Conservation (phyloP, 2,888 invertebrate species). For the Aleiodes leptofemur region DNA sequence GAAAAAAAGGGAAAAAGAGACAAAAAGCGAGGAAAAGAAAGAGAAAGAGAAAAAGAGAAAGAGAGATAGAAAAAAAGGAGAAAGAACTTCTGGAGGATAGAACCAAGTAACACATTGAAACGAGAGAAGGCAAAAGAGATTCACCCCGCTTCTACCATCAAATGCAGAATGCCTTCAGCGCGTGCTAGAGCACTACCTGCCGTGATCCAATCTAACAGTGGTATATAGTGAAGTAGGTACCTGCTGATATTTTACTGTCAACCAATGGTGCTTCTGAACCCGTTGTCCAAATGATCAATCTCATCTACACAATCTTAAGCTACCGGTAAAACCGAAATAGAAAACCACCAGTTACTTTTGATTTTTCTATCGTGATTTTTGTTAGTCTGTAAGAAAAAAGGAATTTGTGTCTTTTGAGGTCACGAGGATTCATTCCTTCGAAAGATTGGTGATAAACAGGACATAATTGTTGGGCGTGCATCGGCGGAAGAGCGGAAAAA, state of each 20-base stretch:
- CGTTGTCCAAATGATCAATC: slow-evolving; percentile 70
- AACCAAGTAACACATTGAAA: neutral
- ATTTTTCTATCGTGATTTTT: slow-evolving; percentile 7
- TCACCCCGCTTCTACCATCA: slow-evolving; percentile 29
- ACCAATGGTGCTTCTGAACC: slow-evolving; percentile 70
- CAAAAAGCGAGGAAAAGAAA: neutral
- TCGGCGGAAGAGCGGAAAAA: too few species aligned
- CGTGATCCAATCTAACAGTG: slow-evolving; percentile 63
- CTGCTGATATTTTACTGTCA: slow-evolving; percentile 75
- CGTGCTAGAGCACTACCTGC: slow-evolving; percentile 51
- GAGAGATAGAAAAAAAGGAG: slow-evolving; percentile 11
- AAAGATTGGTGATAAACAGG: neutral
- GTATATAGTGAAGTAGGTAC: slow-evolving; percentile 63
- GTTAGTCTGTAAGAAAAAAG: neutral
- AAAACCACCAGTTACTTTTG: neutral
- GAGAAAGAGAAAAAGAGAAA: slow-evolving; percentile 23
- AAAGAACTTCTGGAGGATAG: neutral
- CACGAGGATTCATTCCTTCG: neutral
- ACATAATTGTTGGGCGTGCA: too few species aligned
- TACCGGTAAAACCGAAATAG: slow-evolving; percentile 24
- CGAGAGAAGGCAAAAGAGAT: slow-evolving; percentile 13
- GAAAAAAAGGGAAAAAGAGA: slow-evolving; percentile 8
- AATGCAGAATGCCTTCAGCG: slow-evolving; percentile 31
- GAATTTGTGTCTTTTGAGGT: neutral
- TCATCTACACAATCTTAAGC: neutral